Conservation (phyloP, 2,113 vertebrate genomes). For the Catagonus wagneri region DNA sequence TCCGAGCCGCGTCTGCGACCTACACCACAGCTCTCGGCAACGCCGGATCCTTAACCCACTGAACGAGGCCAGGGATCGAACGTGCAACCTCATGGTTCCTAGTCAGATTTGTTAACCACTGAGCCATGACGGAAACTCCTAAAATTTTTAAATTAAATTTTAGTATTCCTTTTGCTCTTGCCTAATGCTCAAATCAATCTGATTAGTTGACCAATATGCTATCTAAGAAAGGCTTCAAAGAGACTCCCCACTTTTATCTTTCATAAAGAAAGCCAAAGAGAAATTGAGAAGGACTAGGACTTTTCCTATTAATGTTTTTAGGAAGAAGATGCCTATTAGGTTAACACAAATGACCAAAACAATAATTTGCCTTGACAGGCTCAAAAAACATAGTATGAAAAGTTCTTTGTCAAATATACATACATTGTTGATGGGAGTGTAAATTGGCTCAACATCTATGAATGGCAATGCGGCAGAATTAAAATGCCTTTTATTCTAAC, state of each 20-base stretch:
- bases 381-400: not conserved
- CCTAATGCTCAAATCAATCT: not conserved
- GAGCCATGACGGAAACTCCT: too few relatives aligned
- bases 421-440: not conserved
- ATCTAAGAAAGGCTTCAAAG: not conserved
- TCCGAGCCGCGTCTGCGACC: too few relatives aligned
- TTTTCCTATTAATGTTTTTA: not conserved
- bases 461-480: not conserved
- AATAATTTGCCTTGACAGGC: not conserved
- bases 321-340: not conserved
- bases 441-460: not conserved
- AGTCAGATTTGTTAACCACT: too few relatives aligned
- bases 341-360: not conserved
- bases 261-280: not conserved
- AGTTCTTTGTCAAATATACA: not conserved
- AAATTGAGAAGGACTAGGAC: not conserved
- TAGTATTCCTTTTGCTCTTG: not conserved
- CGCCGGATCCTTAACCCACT: too few relatives aligned
- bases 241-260: not conserved
- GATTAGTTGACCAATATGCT: not conserved
- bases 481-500: not conserved
- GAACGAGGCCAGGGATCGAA: too few relatives aligned
- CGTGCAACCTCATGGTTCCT: too few relatives aligned
- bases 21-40: too few relatives aligned
- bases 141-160: slow-evolving; percentile 5